Evolutionary conservation across 2,888 invertebrate genomes (phyloP), one percentile per base, ranked within the genome.

Genomic region (Petrophora chlorosata): DNA sequence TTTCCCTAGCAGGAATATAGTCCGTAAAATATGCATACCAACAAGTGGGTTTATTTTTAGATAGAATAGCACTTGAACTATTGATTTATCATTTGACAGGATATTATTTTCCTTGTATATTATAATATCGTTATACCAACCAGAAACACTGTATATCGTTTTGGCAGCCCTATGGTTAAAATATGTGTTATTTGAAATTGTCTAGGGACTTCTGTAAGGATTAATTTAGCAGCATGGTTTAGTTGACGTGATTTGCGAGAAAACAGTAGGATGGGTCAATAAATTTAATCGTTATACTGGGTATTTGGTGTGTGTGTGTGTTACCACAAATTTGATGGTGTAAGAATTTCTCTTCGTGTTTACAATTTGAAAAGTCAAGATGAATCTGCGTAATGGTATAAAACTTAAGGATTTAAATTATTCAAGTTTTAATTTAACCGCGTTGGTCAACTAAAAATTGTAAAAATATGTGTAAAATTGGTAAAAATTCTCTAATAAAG

Each of bases 111-210:
- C 44, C 44, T 50, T 44, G 44, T 43, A 32, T 30, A 22, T 17
- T 16, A 34, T 34, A 14, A 38, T 25, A 35, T 39, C 52, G 54
- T 43, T 46, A 59, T 69, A 76, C 73, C 70, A 73, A 76, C 73
- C 70, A 73, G 70, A 70, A 73, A 77, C 72, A 73, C 63, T 70
- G 74, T 70, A 74, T 79, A 80, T 77, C 67, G 66, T 77, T 87
- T 89, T 89, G 89, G 89, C 89, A 89, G 89, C 89, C 89, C 89
- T 86, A 53, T 61, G 71, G 67, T 73, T 78, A 70, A 65, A 64
- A 56, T 68, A 53, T 59, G 59, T 35, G 61, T 61, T 59, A 56
- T 49, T 60, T 52, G 53, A 55, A n/a, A 52, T 53, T 47, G 29
- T 44, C 14, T 53, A 49, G 43, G 30, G 49, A 38, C 17, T 39